Conservation (phyloP, 1,140 invertebrate species). For the Uloborus diversus region DNA sequence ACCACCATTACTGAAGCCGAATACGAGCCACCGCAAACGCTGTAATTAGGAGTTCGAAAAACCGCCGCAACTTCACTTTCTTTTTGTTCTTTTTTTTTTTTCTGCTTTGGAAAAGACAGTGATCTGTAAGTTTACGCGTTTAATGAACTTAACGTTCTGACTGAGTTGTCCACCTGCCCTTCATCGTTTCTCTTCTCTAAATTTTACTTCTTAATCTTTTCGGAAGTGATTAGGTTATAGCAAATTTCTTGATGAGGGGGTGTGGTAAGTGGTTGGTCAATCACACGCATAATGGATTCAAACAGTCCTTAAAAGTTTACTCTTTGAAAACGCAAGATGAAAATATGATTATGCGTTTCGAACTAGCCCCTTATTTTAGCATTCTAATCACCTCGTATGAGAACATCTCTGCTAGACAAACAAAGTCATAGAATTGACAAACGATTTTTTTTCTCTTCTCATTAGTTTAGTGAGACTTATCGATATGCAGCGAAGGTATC, state of each 20-base stretch:
- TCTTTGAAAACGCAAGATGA: too few species aligned
- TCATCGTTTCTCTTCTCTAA: neutral
- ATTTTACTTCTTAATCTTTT: neutral
- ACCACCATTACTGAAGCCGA: conserved; percentile 20
- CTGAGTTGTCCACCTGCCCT: conserved; percentile 18
- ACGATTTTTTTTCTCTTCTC: too few species aligned
- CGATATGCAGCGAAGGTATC: too few species aligned
- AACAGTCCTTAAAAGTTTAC: too few species aligned
- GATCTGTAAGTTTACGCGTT: conserved; percentile 47
- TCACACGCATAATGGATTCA: too few species aligned
- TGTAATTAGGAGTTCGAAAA: conserved; percentile 12
- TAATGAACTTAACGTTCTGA: conserved; percentile 22
- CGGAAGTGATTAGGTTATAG: conserved; percentile 47
- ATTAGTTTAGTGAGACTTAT: too few species aligned
- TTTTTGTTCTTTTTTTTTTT: conserved; percentile 23
- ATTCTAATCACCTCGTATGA: too few species aligned
- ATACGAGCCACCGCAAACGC: conserved; percentile 13
- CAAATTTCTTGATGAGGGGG: conserved; percentile 31
- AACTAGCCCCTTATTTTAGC: too few species aligned
- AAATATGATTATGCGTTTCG: too few species aligned
- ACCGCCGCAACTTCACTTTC: neutral
- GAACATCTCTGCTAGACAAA: too few species aligned
- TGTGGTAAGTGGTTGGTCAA: conserved; percentile 25
- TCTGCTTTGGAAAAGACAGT: conserved; percentile 25
- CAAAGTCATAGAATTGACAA: too few species aligned